A percentile compares a stretch with the other conserved stretches of the same genome.
Evolutionary conservation across 2,888 invertebrate genomes (phyloP).

Genomic region (Pristionchus fissidentatus): DNA sequence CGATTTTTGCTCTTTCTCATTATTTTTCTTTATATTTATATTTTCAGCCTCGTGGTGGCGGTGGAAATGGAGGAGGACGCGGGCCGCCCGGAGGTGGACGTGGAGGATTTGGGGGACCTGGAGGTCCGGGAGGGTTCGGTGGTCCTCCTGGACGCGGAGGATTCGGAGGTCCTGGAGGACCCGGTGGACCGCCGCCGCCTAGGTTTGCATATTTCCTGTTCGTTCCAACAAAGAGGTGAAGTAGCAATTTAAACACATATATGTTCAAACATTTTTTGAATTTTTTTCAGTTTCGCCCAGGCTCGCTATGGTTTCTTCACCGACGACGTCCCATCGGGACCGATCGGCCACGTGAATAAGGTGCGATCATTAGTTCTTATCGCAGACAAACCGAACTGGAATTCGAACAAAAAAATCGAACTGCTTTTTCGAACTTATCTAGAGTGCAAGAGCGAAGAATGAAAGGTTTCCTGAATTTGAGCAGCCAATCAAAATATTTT

Average conservation of each 20-base stretch:
- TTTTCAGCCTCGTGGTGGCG: neutral
- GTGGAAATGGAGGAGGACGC: neutral
- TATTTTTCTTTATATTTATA: neutral
- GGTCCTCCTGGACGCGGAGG: neutral
- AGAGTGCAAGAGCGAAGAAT: too few species aligned
- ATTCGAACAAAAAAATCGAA: too few species aligned
- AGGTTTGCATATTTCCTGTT: too few species aligned
- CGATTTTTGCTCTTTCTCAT: neutral
- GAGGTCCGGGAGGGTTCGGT: neutral
- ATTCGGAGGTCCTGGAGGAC: neutral
- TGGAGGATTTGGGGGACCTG: neutral
- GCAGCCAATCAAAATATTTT: too few species aligned
- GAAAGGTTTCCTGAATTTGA: too few species aligned
- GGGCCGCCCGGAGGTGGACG: too few species aligned
- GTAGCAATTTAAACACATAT: too few species aligned
- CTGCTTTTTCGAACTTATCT: too few species aligned
- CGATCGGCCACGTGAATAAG: slow-evolving; percentile 47
- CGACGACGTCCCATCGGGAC: slow-evolving; percentile 42
- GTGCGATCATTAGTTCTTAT: slow-evolving; percentile 3
- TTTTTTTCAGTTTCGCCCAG: slow-evolving; percentile 6
- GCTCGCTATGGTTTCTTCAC: slow-evolving; percentile 49
- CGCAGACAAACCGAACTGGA: too few species aligned
- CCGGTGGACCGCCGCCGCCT: neutral
- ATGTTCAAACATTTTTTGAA: neutral
- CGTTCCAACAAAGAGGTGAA: too few species aligned